These are phyloP conservation scores for Drosophila meridionalis DNA, from an alignment of 2,888 invertebrate species.

Conservation along the genomic window DNA sequence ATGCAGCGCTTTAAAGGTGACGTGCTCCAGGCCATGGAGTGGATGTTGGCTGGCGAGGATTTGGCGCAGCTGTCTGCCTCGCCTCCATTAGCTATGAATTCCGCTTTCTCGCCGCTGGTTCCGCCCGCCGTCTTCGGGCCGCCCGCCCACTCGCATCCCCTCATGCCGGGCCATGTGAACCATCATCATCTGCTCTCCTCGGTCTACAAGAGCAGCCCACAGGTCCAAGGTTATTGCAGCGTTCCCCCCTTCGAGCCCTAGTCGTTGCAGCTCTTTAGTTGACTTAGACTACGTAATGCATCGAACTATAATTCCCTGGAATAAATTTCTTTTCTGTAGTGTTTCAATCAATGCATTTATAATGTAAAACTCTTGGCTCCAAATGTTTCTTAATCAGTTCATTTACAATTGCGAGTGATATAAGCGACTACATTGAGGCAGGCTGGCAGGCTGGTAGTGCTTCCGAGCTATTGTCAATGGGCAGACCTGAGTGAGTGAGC, in stretches of 20 bases:
- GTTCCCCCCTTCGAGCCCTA: background rate
- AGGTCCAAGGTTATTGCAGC: background rate
- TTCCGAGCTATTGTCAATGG: background rate
- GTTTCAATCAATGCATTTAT: background rate
- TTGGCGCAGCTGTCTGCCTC: conserved; percentile 82
- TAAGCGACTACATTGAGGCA: background rate
- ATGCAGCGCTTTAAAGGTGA: conserved; percentile 94
- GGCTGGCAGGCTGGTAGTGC: background rate
- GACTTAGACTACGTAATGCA: background rate
- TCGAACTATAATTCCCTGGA: background rate
- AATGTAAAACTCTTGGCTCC: background rate
- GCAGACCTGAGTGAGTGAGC: too few species aligned
- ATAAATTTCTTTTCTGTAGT: background rate
- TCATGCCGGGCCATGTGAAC: background rate
- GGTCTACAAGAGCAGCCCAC: background rate
- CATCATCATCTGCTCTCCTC: background rate
- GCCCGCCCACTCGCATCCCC: conserved; percentile 83
- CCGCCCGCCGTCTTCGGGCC: conserved; percentile 85
- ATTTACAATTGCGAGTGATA: background rate
- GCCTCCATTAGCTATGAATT: conserved; percentile 85
- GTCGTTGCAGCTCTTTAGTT: background rate
- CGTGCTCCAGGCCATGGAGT: conserved; percentile 96
- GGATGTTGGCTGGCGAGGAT: conserved; percentile 90
- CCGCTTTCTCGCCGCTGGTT: conserved; percentile 92
- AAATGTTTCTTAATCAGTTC: background rate